Evolutionary conservation across 2,797 vertebrate genomes (phyloP).

Genomic region (Zenarchopterus dispar): DNA sequence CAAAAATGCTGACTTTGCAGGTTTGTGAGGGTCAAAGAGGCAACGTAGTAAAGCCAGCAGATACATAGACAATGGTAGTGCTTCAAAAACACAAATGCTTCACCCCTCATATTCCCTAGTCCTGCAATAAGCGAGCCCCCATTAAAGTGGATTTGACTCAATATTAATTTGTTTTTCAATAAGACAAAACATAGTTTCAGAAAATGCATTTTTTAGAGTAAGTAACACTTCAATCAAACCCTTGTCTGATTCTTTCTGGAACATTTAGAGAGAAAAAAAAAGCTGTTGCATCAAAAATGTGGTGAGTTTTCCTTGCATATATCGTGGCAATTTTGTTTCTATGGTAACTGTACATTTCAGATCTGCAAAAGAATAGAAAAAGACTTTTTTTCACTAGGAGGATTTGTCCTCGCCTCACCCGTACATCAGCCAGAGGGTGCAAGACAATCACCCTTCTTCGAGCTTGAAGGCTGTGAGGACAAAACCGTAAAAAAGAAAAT

Average conservation of each 20-base stretch:
- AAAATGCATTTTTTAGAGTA: constrained; percentile 71
- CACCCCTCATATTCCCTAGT: constrained; percentile 62
- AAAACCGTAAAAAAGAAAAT: constrained; percentile 75
- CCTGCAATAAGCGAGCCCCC: constrained; percentile 75
- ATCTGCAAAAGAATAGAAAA: constrained; percentile 83
- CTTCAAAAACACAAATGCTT: constrained; percentile 81
- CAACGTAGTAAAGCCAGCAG: constrained; percentile 74
- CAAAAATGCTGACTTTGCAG: constrained; percentile 76
- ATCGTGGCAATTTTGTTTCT: constrained; percentile 84
- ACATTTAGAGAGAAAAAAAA: constrained; percentile 73
- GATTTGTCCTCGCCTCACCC: constrained; percentile 82
- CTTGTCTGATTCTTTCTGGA: constrained; percentile 84
- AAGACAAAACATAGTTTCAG: constrained; percentile 71
- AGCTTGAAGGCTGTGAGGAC: constrained; percentile 82
- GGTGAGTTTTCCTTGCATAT: constrained; percentile 81
- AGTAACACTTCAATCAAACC: constrained; percentile 86
- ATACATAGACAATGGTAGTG: constrained; percentile 79
- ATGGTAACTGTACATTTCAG: constrained; percentile 85
- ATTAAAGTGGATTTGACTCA: constrained; percentile 78
- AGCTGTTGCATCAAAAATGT: constrained; percentile 80
- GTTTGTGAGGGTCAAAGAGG: constrained; percentile 76
- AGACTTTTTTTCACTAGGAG: constrained; percentile 74
- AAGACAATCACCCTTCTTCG: constrained; percentile 78
- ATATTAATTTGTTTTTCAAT: constrained; percentile 64
- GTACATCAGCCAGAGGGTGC: constrained; percentile 80